Conservation (phyloP, 2,888 invertebrate genomes). For the Lordiphosa fenestrarum region DNA sequence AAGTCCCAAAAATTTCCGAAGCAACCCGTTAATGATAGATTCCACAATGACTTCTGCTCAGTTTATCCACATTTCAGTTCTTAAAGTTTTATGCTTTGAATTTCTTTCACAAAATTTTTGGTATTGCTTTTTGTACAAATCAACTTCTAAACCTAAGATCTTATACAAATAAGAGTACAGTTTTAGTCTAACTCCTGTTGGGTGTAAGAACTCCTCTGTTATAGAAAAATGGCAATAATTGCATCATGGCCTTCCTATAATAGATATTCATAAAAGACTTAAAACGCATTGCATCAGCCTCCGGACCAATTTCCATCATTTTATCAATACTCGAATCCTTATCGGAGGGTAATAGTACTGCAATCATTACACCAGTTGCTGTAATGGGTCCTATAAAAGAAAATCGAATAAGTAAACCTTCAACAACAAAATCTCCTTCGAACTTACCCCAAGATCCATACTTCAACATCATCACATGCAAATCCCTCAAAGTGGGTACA, state of each 20-base stretch:
- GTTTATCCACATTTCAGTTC: too few relatives aligned
- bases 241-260: conserved; percentile 62
- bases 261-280: conserved; percentile 54
- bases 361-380: conserved; percentile 38
- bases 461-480: conserved; percentile 67
- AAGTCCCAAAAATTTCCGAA: too few relatives aligned
- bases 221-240: conserved; percentile 69
- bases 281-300: conserved; percentile 51
- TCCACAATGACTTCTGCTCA: too few relatives aligned
- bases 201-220: conserved; percentile 58
- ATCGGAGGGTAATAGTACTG: conserved; percentile 59
- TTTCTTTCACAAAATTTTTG: too few relatives aligned
- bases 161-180: too few relatives aligned
- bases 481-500: conserved; percentile 63
- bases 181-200: background rate
- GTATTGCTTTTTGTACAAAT: too few relatives aligned
- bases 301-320: conserved; percentile 47
- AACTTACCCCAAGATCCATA: conserved; percentile 69
- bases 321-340: conserved; percentile 61
- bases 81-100: too few relatives aligned
- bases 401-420: background rate
- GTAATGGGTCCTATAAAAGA: conserved; percentile 49
- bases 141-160: too few relatives aligned
- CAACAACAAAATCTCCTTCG: background rate
- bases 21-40: too few relatives aligned